Base-by-base conservation (phyloP, 92 coral and sea anemone genomes). In the Phenganax marumi region DNA sequence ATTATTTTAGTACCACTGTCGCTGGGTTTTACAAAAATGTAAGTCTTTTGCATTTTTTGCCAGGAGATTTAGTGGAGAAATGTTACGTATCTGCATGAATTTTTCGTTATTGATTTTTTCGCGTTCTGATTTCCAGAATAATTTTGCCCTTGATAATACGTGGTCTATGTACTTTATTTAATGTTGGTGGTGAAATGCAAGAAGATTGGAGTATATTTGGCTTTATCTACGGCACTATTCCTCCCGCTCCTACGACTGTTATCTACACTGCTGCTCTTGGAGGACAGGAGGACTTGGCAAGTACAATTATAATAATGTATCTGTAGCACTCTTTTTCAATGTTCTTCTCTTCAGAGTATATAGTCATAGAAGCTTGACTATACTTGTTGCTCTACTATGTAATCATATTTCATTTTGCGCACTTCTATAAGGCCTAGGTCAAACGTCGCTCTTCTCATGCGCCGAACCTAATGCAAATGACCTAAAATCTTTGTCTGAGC, bases 161-260 rank as follows among this genome's bases (percentile, higher is more conserved):
- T 21, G 97, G 87, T 23, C 61, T 90, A 62, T 73, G 88, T 64
- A 86, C 80, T 39, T 53, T 81, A 24, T 91, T 93, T 69, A 58
- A 90, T 75, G 92, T 91, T 84, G 97, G 93, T 8, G 83, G 82
- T 21, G 76, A 71, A 19, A 75, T 64, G 73, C 91, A 86, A 63
- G 87, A 88, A 19, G 90, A 92, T 8, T 93, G 97, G 97, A 89
- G 97, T 64, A 88, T 89, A 90, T 92, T 93, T 81, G 97, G 93
- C 48, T 93, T 93, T 79, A 83, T 93, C 14, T 93, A 93, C 82
- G 97, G 97, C 0, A 91, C 97, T 10, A 89, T 93, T 64, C 97
- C 97, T 46, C 70, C 97, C 1, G 97, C 97, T 58, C 97, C 97
- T 75, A 76, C 97, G 12, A 88, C 86, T 22, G 93, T 87, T 39